Conservation (phyloP, 1,140 invertebrate genomes). For the Psilanteris sp. region DNA sequence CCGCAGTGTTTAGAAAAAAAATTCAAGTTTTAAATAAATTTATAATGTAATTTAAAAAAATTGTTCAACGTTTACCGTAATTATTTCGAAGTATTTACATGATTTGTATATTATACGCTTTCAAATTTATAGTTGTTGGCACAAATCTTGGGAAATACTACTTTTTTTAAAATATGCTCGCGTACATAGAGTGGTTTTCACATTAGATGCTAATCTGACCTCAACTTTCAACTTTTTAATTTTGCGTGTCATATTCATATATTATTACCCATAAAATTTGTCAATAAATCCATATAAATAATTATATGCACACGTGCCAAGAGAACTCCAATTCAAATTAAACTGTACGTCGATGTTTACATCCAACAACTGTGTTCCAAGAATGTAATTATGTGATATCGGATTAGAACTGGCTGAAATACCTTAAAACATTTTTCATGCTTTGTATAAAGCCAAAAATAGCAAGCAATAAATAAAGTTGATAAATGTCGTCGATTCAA, state of each 20-base stretch:
- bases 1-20: no score
- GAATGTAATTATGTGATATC: conserved; percentile 32
- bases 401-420: conserved; percentile 9
- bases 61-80: no score
- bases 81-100: no score
- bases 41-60: no score
- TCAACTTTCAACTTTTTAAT: conserved; percentile 19
- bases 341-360: conserved; percentile 7
- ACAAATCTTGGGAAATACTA: conserved; percentile 8
- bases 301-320: conserved; percentile 6
- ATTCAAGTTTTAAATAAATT: no score
- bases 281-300: conserved; percentile 28
- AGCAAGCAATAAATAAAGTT: conserved; percentile 8
- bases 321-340: conserved; percentile 16
- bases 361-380: neutral
- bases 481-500: conserved; percentile 32
- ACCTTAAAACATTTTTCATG: conserved; percentile 11
- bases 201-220: neutral
- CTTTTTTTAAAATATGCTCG: neutral
- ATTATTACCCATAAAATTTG: neutral
- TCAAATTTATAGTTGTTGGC: no score
- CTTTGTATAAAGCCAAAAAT: conserved; percentile 3
- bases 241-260: conserved; percentile 1
- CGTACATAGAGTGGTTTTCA: neutral
- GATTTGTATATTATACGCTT: no score